Conservation (phyloP, 2,888 invertebrate species). For the Cheilosia variabilis region DNA sequence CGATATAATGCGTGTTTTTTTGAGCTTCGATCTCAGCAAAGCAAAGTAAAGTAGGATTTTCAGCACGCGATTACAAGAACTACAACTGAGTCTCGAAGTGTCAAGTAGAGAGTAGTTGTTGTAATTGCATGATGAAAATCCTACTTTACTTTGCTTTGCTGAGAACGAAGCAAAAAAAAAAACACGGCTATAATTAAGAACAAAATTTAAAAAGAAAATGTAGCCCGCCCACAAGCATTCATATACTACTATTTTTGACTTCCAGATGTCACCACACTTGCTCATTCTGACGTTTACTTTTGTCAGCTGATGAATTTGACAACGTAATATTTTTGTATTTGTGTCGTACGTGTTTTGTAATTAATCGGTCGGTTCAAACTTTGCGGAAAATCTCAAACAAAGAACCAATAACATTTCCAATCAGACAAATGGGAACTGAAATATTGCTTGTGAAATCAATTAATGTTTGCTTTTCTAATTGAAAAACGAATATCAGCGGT, state of each 20-base stretch:
- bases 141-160: too few relatives aligned
- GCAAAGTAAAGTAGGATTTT: too few relatives aligned
- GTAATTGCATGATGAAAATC: too few relatives aligned
- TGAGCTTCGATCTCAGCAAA: too few relatives aligned
- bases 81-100: too few relatives aligned
- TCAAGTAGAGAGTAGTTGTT: too few relatives aligned
- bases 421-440: slow-evolving; percentile 18
- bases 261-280: slow-evolving; percentile 14
- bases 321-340: slow-evolving; percentile 61
- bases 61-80: too few relatives aligned
- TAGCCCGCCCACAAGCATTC: neutral
- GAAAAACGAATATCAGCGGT: neutral
- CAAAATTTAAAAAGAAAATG: neutral
- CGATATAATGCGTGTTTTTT: too few relatives aligned
- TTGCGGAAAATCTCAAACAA: slow-evolving; percentile 20
- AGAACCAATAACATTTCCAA: slow-evolving; percentile 6
- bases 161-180: too few relatives aligned
- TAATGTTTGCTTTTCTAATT: neutral
- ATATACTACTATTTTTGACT: neutral
- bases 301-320: slow-evolving; percentile 51
- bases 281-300: slow-evolving; percentile 11
- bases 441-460: slow-evolving; percentile 5
- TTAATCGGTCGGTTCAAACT: slow-evolving; percentile 9
- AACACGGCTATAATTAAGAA: too few relatives aligned
- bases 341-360: slow-evolving; percentile 33